Evolutionary conservation across 2,113 vertebrate genomes (phyloP).

Genomic region (rat (Rattus norvegicus)): DNA sequence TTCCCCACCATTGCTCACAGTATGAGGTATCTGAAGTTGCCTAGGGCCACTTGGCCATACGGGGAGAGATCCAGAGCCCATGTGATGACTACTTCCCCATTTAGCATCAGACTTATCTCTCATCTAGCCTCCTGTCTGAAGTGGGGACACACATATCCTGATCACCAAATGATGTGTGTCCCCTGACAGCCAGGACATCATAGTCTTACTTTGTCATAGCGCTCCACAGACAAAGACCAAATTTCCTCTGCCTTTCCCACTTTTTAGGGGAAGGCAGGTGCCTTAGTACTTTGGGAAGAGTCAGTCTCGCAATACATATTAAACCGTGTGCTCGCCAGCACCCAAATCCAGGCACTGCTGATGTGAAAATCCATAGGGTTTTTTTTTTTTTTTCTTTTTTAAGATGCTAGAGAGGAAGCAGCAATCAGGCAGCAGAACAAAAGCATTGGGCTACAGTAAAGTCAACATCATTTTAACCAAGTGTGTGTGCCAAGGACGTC

Average conservation of each 20-base stretch:
- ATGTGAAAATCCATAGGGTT: neutral
- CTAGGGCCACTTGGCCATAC: neutral
- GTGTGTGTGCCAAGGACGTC: neutral
- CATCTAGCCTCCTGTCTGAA: neutral
- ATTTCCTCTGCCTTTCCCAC: too few relatives aligned
- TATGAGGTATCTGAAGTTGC: neutral
- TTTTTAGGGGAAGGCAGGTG: too few relatives aligned
- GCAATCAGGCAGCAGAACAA: neutral
- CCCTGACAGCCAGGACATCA: neutral
- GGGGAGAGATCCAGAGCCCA: neutral
- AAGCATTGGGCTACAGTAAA: neutral
- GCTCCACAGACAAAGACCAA: neutral
- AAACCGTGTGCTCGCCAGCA: neutral
- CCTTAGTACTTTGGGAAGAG: neutral
- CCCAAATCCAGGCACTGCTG: neutral
- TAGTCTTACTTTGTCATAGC: neutral
- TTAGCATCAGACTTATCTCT: neutral
- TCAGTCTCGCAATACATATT: neutral
- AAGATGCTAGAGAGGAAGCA: neutral
- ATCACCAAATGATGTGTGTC: too few relatives aligned
- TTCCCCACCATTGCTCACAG: neutral
- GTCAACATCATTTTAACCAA: neutral
- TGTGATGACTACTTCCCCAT: neutral
- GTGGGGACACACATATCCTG: accelerated
- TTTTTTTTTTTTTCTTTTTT: neutral